Conservation (phyloP, 1,140 invertebrate species). For the Thaumatotibia leucotreta region DNA sequence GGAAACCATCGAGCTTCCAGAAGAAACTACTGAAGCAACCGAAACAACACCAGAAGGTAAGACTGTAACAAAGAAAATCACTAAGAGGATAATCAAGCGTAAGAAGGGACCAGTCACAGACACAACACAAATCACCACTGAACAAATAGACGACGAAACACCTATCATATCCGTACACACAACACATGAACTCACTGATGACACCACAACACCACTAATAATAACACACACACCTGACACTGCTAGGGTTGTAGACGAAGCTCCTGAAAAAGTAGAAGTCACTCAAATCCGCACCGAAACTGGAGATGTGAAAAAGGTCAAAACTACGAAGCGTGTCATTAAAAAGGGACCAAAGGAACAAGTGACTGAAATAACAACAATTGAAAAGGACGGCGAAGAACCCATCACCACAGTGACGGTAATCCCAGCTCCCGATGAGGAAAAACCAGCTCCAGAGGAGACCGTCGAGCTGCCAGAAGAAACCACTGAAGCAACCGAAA, state of each 20-base stretch:
- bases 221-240: not conserved
- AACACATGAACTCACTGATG: slow-evolving; percentile 35
- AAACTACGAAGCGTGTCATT: slow-evolving; percentile 61
- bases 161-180: slow-evolving; percentile 36
- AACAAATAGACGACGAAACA: slow-evolving; percentile 33
- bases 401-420: slow-evolving; percentile 54
- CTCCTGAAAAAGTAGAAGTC: slow-evolving; percentile 30
- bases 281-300: slow-evolving; percentile 49
- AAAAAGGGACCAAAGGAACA: slow-evolving; percentile 54
- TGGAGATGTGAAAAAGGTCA: slow-evolving; percentile 51
- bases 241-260: slow-evolving; percentile 22
- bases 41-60: slow-evolving; percentile 41
- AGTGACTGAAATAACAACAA: slow-evolving; percentile 57
- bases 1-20: slow-evolving; percentile 31
- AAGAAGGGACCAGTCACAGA: slow-evolving; percentile 35
- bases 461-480: slow-evolving; percentile 34
- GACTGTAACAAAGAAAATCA: slow-evolving; percentile 47
- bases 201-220: slow-evolving; percentile 11
- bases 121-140: slow-evolving; percentile 34
- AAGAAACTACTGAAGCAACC: slow-evolving; percentile 43
- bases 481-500: slow-evolving; percentile 45
- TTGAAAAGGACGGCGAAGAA: slow-evolving; percentile 57
- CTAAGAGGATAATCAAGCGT: slow-evolving; percentile 33
- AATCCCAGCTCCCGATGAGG: slow-evolving; percentile 34
- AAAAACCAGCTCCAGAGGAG: slow-evolving; percentile 16